A percentile compares a stretch with the other conserved stretches of the same genome.
phyloP scores from a whole-genome alignment of 2,888 invertebrate genomes.

The Xylota segnis region DNA sequence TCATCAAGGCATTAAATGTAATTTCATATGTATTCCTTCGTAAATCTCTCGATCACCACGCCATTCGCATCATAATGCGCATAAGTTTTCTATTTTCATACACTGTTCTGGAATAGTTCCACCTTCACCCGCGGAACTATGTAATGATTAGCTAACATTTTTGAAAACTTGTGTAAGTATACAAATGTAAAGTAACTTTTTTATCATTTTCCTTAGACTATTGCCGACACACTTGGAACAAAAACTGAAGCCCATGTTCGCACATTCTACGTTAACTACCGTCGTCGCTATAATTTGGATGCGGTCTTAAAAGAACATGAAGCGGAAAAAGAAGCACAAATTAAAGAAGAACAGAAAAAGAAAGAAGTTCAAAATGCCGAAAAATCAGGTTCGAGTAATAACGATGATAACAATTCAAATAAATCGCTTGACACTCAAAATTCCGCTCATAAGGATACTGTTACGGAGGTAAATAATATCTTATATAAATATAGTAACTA shows the following conservation, averaged over 20 bases:
- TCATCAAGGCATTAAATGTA: no score
- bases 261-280: constrained; percentile 95
- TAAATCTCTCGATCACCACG: no score
- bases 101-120: no score
- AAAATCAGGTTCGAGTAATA: constrained; percentile 37
- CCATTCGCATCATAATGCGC: no score
- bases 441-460: constrained; percentile 78
- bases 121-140: no score
- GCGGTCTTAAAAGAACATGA: constrained; percentile 94
- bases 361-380: constrained; percentile 62
- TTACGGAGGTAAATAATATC: constrained; percentile 79
- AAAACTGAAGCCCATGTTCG: constrained; percentile 97
- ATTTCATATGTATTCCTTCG: no score
- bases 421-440: constrained; percentile 66
- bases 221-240: constrained; percentile 97
- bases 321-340: constrained; percentile 85
- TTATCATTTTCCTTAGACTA: constrained; percentile 87
- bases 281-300: constrained; percentile 95
- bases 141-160: no score
- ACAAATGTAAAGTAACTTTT: no score
- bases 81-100: no score
- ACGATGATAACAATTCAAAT: constrained; percentile 67
- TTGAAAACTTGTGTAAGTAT: no score
- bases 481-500: not conserved
- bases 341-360: constrained; percentile 79